Percentiles rank a stretch among this genome's conserved stretches.
Conservation (phyloP, 1,140 invertebrate species). For the Probaryconus sp. region DNA sequence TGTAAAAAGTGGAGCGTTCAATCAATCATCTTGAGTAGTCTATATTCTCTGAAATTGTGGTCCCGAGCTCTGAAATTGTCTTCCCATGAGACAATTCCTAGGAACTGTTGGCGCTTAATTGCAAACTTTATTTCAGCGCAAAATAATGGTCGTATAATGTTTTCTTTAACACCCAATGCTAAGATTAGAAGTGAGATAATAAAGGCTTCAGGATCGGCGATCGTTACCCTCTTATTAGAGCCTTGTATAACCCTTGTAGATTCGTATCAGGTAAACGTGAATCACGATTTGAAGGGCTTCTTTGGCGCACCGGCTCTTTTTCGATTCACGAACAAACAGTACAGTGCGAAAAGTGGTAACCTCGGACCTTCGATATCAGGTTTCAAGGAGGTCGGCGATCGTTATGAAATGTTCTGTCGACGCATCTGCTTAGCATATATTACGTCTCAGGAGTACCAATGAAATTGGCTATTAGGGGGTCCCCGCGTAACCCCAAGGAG, state of each 20-base stretch:
- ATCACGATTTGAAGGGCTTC: constrained; percentile 31
- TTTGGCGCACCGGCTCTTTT: constrained; percentile 14
- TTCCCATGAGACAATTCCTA: too few relatives aligned
- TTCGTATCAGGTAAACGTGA: constrained; percentile 43
- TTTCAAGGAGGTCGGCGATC: constrained; percentile 25
- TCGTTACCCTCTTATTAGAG: constrained; percentile 50
- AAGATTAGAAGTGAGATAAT: constrained; percentile 48
- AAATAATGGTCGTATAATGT: constrained; percentile 39
- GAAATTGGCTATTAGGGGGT: constrained; percentile 40
- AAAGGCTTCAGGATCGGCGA: constrained; percentile 34
- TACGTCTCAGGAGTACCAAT: constrained; percentile 22
- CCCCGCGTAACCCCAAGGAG: constrained; percentile 13
- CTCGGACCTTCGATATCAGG: constrained; percentile 21
- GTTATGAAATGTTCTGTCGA: constrained; percentile 42
- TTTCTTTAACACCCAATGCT: constrained; percentile 44
- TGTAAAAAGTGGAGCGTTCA: too few relatives aligned
- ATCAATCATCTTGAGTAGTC: too few relatives aligned
- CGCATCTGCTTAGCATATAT: constrained; percentile 52
- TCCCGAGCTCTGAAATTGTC: too few relatives aligned
- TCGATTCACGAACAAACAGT: constrained; percentile 22
- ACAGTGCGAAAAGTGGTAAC: constrained; percentile 45
- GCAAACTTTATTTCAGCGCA: constrained; percentile 6
- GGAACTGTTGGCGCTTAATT: constrained; percentile 18
- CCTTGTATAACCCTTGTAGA: constrained; percentile 44
- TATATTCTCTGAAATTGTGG: too few relatives aligned